Evolutionary conservation across 2,797 vertebrate genomes (phyloP).

Genomic region (Pelodytes ibericus): DNA sequence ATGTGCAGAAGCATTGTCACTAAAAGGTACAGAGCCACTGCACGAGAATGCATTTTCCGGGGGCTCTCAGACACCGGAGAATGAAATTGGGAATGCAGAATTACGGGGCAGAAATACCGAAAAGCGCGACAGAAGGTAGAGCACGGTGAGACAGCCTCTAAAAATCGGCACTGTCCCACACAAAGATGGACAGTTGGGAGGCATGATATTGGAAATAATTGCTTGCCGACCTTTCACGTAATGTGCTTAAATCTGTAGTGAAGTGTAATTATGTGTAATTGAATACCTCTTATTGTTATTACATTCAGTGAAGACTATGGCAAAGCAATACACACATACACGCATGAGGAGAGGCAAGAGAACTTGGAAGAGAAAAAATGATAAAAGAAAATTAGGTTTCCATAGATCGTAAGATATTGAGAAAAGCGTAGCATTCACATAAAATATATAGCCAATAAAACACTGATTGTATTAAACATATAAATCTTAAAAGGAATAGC

Average conservation of each 20-base stretch:
- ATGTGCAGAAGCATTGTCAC: too few relatives aligned
- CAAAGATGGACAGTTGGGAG: too few relatives aligned
- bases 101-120: too few relatives aligned
- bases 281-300: neutral
- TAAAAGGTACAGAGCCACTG: too few relatives aligned
- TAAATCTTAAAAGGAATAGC: conserved; percentile 7
- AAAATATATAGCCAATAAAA: conserved; percentile 24
- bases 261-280: neutral
- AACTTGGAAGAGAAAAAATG: conserved; percentile 14
- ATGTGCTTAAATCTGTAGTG: neutral
- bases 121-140: too few relatives aligned
- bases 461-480: conserved; percentile 25
- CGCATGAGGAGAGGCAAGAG: neutral
- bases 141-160: too few relatives aligned
- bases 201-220: neutral
- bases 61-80: too few relatives aligned
- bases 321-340: neutral
- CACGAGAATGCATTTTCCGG: too few relatives aligned
- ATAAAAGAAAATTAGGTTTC: conserved; percentile 26
- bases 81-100: too few relatives aligned
- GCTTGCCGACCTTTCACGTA: neutral
- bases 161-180: too few relatives aligned
- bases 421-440: neutral
- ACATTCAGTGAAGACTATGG: neutral
- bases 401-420: conserved; percentile 22